Base-by-base conservation (phyloP, 2,888 invertebrate genomes). In the Apocheima hispidaria region DNA sequence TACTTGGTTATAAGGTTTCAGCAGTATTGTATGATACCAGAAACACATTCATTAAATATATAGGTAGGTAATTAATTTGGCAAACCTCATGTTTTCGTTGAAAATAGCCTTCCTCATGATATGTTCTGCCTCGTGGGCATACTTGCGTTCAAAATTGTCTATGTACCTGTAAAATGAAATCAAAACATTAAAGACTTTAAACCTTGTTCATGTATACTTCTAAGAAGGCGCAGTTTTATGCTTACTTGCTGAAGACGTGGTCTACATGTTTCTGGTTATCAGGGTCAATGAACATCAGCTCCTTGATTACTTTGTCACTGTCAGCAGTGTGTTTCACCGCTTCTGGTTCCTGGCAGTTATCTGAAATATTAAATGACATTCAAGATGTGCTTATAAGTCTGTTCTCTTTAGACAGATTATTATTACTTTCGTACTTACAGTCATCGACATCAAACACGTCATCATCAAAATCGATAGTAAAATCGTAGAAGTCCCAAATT, bases 401-500 rank as follows among this genome's bases (percentile, higher is more conserved):
- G n/a, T 10, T 40, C 6, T 20, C 10, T 36, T 3, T 2, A 7
- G 6, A 7, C n/a, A 36, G 5, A 1, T 12, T 12, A 4, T 16
- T 12, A 12, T n/a, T n/a, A 12, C 2, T 41, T 21, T 21, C 18
- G 1, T 21, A 74, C 79, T 77, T 67, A 83, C 84, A 72, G 44
- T 74, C 16, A 0, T 73, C 60, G 1, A 64, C 10, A 40, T 73
- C 57, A 20, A 83, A 82, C 2, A 73, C 69, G 0, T 65, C 62
- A 7, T 77, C 65, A 20, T 75, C 70, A 2, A 83, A 69, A 2
- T 73, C 63, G 1, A 63, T 54, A 3, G 70, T 35, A 40, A 79
- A 84, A 16, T 84, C 80, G 20, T 60, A 70, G 57, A 79, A 86
- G 48, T 86, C 81, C 83, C 81, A 85, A 26, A 87, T 70, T n/a